Evolutionary conservation across 2,888 invertebrate species (phyloP).

Genomic region (Euphydryas editha): DNA sequence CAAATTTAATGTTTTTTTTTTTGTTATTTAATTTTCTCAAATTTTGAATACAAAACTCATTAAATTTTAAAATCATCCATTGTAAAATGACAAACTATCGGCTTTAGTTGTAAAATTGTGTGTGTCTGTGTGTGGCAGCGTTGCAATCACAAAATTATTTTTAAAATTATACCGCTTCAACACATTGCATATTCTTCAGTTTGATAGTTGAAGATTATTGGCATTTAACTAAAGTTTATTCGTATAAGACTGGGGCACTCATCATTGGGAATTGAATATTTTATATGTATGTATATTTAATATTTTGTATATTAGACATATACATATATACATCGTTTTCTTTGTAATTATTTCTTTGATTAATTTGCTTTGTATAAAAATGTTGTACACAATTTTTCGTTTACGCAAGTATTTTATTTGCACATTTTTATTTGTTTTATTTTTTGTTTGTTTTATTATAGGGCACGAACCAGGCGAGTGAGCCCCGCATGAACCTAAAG

Average conservation of each 20-base stretch:
- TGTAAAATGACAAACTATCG: slow-evolving; percentile 7
- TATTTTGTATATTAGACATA: no score
- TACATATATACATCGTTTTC: background rate
- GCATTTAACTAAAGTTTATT: background rate
- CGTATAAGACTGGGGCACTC: background rate
- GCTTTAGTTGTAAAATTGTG: slow-evolving; percentile 14
- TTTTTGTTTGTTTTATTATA: slow-evolving; percentile 79
- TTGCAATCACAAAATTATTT: slow-evolving; percentile 26
- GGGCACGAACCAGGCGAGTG: slow-evolving; percentile 87
- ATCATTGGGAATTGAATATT: background rate
- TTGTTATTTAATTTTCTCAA: no score
- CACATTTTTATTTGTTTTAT: slow-evolving; percentile 64
- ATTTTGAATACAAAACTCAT: no score
- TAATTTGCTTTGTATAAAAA: background rate
- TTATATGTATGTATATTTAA: background rate
- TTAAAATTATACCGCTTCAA: background rate
- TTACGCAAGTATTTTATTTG: slow-evolving; percentile 11
- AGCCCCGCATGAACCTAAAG: slow-evolving; percentile 90
- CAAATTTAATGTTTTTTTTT: no score
- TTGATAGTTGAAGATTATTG: background rate
- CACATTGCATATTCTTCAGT: background rate
- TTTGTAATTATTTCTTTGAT: background rate
- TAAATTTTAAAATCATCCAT: no score
- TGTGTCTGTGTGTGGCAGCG: slow-evolving; percentile 40
- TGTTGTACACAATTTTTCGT: background rate